Base-by-base conservation (phyloP, 1,140 invertebrate genomes). In the Gryon sp. region DNA sequence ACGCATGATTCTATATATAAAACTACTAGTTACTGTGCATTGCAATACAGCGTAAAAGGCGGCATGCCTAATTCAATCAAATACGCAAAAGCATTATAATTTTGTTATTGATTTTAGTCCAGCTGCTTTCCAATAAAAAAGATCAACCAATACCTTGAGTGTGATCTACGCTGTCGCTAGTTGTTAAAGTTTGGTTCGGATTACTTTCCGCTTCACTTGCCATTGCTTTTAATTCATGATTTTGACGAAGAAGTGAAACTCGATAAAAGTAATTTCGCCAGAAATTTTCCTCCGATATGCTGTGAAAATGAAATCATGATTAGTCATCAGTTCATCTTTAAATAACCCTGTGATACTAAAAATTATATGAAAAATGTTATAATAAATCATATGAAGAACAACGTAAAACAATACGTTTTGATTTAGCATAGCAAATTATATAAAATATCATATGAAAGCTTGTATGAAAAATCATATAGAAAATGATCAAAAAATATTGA, bases 241-340 rank as follows among this genome's bases (percentile, higher is more conserved):
- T 97, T 89, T 99, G 98, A 84, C 97, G 97, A 82, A 99, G 96
- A 19, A 99, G 92, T 76, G 96, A 98, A 65, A 99, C 96, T 84
- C 98, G 95, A 90, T 99, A 99, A 90, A 99, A 99, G 88, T 99
- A 99, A 90, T 99, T 99, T 81, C 97, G 93, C 98, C 98, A 99
- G 90, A 99, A 99, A 83, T 95, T 95, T 89, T 99, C 97, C 90
- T 99, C 98, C 82, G 93, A 97, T 82, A 99, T 96, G 83, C 97
- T 99, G 88, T 40, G 91, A 86, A 76, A 26, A 69, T 50, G 24
- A 48, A 70, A 59, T 28, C n/a, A 6, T 7, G n/a, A 6, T 32
- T 32, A 32, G n/a, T 32, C 4, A 11, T 7, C 11, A 7, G n/a
- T 32, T 3, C 11, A 32, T 7, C 6, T 32, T 32, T 7, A 6